These are phyloP conservation scores for Pandemis corylana DNA, from an alignment of 2,888 invertebrate genomes.

Conservation along the genomic window DNA sequence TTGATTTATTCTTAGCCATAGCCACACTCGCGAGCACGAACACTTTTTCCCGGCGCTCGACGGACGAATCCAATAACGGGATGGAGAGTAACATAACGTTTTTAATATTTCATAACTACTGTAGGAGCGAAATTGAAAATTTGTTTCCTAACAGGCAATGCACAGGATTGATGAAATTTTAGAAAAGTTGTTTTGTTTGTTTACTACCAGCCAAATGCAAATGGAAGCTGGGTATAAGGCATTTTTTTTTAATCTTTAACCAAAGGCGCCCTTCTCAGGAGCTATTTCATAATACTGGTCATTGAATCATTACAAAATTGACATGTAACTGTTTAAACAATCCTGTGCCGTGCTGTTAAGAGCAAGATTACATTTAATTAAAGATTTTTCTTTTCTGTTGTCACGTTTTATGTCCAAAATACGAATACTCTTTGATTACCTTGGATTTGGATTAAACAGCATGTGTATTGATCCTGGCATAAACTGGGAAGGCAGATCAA, in stretches of 20 bases:
- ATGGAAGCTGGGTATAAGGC: too few relatives aligned
- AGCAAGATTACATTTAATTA: too few relatives aligned
- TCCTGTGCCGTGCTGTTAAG: too few relatives aligned
- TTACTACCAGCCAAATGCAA: background rate
- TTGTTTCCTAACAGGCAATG: background rate
- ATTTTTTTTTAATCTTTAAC: background rate
- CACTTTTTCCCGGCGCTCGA: conserved; percentile 17
- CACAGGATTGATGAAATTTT: conserved; percentile 13
- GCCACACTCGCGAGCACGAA: conserved; percentile 4
- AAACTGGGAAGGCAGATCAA: conserved; percentile 5
- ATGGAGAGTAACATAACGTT: conserved; percentile 12
- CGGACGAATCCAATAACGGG: conserved; percentile 27
- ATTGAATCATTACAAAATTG: too few relatives aligned
- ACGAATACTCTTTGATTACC: background rate
- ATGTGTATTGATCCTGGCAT: background rate
- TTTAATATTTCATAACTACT: conserved; percentile 19
- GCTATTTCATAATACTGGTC: too few relatives aligned
- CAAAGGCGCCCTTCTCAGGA: too few relatives aligned
- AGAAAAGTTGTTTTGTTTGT: background rate
- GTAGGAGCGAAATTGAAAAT: conserved; percentile 20
- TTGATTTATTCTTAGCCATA: conserved; percentile 24
- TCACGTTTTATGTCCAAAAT: background rate
- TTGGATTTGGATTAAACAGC: background rate
- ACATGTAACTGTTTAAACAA: too few relatives aligned
- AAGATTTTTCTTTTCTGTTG: background rate